These are phyloP conservation scores for Tauraco hartlaubi DNA, from an alignment of 2,797 vertebrate genomes.

Conservation along the genomic window DNA sequence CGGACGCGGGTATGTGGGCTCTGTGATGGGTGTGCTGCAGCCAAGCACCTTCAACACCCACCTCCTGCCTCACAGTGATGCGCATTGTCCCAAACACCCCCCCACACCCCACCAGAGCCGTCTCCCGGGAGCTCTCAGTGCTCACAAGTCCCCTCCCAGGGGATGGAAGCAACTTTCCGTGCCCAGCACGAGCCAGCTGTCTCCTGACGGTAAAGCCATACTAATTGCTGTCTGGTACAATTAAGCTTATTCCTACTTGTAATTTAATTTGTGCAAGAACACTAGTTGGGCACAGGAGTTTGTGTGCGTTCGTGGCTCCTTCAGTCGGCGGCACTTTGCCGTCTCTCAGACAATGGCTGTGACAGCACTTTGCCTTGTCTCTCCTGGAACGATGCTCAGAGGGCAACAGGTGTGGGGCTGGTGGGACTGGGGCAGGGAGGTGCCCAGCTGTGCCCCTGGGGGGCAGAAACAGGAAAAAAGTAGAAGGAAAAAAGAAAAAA, in stretches of 20 bases:
- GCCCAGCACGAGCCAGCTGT: background rate
- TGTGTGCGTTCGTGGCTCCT: background rate
- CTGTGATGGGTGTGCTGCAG: background rate
- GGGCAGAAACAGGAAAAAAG: background rate
- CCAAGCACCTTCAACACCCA: background rate
- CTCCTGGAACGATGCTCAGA: background rate
- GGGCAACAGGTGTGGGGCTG: background rate
- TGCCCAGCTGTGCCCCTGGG: background rate
- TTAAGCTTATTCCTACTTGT: background rate
- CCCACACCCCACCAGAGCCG: background rate
- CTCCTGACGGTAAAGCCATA: background rate
- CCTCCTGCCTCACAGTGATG: background rate
- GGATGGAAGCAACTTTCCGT: background rate
- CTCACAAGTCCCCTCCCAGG: background rate
- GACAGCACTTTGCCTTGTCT: rapidly evolving
- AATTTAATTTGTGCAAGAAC: background rate
- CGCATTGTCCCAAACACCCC: rapidly evolving
- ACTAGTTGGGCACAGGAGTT: background rate
- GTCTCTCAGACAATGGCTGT: rapidly evolving
- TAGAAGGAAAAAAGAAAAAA: background rate
- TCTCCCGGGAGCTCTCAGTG: background rate
- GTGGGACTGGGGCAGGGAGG: background rate
- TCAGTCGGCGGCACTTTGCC: background rate
- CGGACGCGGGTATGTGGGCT: rapidly evolving
- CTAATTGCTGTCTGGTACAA: background rate